Evolutionary conservation across 2,797 vertebrate genomes (phyloP), one percentile per base, ranked within the genome.

Genomic region (Thunnus albacares): DNA sequence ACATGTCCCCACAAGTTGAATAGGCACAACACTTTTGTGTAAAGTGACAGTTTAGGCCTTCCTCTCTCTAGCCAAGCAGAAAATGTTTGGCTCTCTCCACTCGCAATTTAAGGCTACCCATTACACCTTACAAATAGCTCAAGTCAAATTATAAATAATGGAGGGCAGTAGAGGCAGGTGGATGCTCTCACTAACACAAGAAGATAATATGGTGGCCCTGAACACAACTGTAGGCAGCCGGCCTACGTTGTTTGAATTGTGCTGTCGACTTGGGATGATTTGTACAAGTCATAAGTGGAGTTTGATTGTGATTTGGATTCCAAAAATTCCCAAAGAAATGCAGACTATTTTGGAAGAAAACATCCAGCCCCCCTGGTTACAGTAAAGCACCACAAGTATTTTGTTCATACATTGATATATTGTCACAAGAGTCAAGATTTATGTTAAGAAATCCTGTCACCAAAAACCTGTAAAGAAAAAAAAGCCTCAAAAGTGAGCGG

Each of bases 381-480:
- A 55, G 33, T 18, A 55, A 33, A 72, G 24, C 7, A 47, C 15
- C 51, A 17, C 6, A 13, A 28, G 12, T 58, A 41, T 53, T 77
- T 72, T 69, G 18, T 83, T 71, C 49, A 52, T 43, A 30, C 38
- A 18, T 17, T 69, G 61, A 86, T 62, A 22, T 64, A 83, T 26
- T 49, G 60, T 47, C 52, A 35, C 56, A 69, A 58, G 5, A 57
- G 47, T 73, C 33, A 30, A 77, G 28, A 80, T 84, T 80, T 83
- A 72, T 80, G 61, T 64, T 1, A 8, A 57, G 20, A 75, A 72
- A 57, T 5, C 8, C 22, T 70, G 60, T 63, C 8, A 22, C 49
- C 63, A 14, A 64, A 64, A 85, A 58, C 11, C 6, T 33, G 65
- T 38, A 60, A 26, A 47, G 60, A 52, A 45, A 62, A 59, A 55